Base-by-base conservation (phyloP, 2,797 vertebrate genomes). In the Tiaroga cobitis region DNA sequence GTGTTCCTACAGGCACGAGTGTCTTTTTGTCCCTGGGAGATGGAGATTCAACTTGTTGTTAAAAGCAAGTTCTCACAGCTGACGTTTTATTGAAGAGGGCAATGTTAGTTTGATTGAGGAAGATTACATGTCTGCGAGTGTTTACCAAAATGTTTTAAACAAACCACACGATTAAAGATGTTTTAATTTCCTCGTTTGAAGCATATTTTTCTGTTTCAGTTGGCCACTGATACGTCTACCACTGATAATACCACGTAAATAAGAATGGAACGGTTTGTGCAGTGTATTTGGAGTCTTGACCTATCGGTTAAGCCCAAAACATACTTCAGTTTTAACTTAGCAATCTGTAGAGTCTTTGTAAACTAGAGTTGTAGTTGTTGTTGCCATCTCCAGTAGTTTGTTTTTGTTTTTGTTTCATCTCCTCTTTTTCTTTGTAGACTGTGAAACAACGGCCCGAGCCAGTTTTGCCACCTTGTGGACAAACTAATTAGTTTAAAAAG, bases 71-170 rank as follows among this genome's bases (percentile, higher is more conserved):
- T 79, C 13, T 70, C 39, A 59, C 75, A 21, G 51, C 77, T 74
- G 29, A 2, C 41, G 2, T 39, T 73, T 73, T 63, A 79, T 46
- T 46, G 43, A 26, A 65, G 56, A 74, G 16, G 29, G 49, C 6
- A 32, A 34, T 41, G 37, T 76, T 82, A 74, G 81, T 75, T 78
- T 77, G n/a, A 68, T 41, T 77, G n/a, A 3, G 46, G 26, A 78
- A 26, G 39, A 78, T 59, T 59, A 9, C 34, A 34, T 4, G 3
- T 43, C 65, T 70, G 49, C 0, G 15, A 79, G 26, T 79, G 75
- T 84, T 79, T 61, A 68, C 13, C 4, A 4, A 0, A 8, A 34
- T 5, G 2, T 59, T 56, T 34, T 11, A 84, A 84, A 68, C 18
- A 19, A 51, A 76, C 39, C 43, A 54, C 32, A 41, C 24, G n/a